A percentile compares a stretch with the other conserved stretches of the same genome.
phyloP scores from a whole-genome alignment of 2,888 invertebrate species.

The Linnaemya tessellans region DNA sequence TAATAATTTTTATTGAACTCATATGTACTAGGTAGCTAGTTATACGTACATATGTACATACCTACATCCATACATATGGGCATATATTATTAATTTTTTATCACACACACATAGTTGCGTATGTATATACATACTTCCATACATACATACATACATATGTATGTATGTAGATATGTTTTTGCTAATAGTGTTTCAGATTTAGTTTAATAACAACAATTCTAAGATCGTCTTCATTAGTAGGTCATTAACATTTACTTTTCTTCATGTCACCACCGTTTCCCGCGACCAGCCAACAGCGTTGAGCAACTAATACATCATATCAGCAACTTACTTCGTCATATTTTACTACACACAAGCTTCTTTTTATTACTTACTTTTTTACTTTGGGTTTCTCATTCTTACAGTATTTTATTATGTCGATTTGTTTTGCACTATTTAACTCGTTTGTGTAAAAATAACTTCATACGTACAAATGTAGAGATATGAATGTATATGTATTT shows the following conservation, averaged over 20 bases:
- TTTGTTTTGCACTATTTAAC: slow-evolving; percentile 61
- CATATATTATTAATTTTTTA: background rate
- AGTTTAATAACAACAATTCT: slow-evolving; percentile 29
- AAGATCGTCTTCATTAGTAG: slow-evolving; percentile 57
- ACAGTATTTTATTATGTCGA: slow-evolving; percentile 15
- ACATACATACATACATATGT: background rate
- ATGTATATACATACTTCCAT: background rate
- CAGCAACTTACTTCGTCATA: slow-evolving; percentile 43
- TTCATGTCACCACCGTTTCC: slow-evolving; percentile 37
- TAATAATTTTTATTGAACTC: slow-evolving; percentile 15
- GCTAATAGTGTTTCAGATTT: slow-evolving; percentile 1
- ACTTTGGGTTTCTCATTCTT: slow-evolving; percentile 38
- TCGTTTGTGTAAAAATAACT: slow-evolving; percentile 31
- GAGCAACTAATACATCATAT: slow-evolving; percentile 13
- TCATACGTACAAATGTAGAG: background rate
- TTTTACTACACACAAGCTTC: slow-evolving; percentile 15
- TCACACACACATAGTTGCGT: background rate
- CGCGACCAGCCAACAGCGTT: slow-evolving; percentile 11
- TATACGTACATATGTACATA: background rate
- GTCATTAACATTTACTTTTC: slow-evolving; percentile 64
- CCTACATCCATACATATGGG: background rate
- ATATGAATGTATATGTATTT: background rate
- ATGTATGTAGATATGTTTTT: background rate
- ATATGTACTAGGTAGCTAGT: background rate
- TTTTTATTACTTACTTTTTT: slow-evolving; percentile 9